Conservation (phyloP, 1,140 invertebrate species). For the Drosophila nigromelanica region DNA sequence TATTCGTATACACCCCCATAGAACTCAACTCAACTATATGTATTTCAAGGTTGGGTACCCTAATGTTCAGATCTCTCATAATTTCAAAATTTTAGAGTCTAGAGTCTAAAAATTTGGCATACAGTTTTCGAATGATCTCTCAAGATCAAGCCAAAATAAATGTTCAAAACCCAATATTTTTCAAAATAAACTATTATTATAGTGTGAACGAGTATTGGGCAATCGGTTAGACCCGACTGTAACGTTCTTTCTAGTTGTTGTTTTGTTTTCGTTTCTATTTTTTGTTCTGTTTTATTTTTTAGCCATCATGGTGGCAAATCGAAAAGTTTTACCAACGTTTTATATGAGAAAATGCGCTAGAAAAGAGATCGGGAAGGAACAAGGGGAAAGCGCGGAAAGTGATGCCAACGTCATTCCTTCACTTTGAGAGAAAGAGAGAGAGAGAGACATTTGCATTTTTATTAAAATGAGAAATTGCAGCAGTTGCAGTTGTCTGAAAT, state of each 20-base stretch:
- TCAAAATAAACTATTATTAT: too few species aligned
- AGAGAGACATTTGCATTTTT: slow-evolving; percentile 75
- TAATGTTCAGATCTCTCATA: too few species aligned
- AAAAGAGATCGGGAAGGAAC: not conserved
- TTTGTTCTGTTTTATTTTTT: slow-evolving; percentile 33
- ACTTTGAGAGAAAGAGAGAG: slow-evolving; percentile 55
- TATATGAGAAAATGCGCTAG: slow-evolving; percentile 50
- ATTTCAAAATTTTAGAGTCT: too few species aligned
- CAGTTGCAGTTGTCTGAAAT: slow-evolving; percentile 61
- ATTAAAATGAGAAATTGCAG: slow-evolving; percentile 78
- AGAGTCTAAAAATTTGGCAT: too few species aligned
- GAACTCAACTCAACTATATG: too few species aligned
- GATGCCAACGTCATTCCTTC: slow-evolving; percentile 42
- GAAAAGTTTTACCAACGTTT: slow-evolving; percentile 67
- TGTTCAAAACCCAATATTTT: too few species aligned
- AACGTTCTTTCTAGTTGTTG: not conserved
- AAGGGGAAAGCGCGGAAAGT: slow-evolving; percentile 9
- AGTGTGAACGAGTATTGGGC: too few species aligned
- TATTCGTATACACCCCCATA: too few species aligned
- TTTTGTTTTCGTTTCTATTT: slow-evolving; percentile 15
- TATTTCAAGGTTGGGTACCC: too few species aligned
- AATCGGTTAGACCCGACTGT: too few species aligned
- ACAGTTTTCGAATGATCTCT: too few species aligned
- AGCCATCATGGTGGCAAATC: slow-evolving; percentile 51
- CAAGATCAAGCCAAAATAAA: too few species aligned